Conservation (phyloP, 1,140 invertebrate genomes). For the Heterodera schachtii region DNA sequence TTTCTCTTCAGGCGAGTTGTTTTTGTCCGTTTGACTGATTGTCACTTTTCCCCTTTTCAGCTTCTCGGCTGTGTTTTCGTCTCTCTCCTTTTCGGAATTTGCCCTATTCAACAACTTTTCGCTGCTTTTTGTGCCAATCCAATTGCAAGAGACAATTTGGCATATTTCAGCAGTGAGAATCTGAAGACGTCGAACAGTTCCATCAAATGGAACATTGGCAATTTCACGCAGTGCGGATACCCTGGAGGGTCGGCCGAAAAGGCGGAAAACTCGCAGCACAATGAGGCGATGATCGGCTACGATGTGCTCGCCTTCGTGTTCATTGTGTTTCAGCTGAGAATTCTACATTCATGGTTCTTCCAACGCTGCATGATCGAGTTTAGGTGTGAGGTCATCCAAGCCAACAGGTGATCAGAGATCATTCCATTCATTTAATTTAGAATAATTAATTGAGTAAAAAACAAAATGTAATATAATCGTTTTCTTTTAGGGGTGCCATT, state of each 20-base stretch:
- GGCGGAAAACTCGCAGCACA: neutral
- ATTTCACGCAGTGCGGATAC: constrained; percentile 2
- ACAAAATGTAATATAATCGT: no score
- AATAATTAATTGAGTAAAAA: no score
- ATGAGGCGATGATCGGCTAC: constrained; percentile 60
- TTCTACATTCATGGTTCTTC: constrained; percentile 63
- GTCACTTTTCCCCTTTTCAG: constrained; percentile 34
- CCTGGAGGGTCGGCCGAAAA: constrained; percentile 2
- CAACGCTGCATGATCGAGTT: constrained; percentile 65
- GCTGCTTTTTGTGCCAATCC: constrained; percentile 57
- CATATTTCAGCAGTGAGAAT: constrained; percentile 28
- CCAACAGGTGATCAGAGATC: constrained; percentile 47
- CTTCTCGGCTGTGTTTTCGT: constrained; percentile 58
- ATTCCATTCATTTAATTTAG: constrained; percentile 6
- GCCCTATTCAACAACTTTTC: constrained; percentile 57
- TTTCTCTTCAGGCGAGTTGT: constrained; percentile 56
- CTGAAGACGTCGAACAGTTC: constrained; percentile 14
- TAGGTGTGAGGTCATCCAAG: constrained; percentile 62
- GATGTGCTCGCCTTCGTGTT: constrained; percentile 59
- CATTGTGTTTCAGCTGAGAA: constrained; percentile 59
- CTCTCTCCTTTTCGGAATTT: constrained; percentile 21
- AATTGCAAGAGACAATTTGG: constrained; percentile 5
- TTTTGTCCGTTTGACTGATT: constrained; percentile 1
- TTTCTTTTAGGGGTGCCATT: constrained; percentile 59
- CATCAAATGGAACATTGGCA: neutral